These are phyloP conservation scores for Apamea anceps DNA, from an alignment of 2,888 invertebrate genomes.

Conservation along the genomic window DNA sequence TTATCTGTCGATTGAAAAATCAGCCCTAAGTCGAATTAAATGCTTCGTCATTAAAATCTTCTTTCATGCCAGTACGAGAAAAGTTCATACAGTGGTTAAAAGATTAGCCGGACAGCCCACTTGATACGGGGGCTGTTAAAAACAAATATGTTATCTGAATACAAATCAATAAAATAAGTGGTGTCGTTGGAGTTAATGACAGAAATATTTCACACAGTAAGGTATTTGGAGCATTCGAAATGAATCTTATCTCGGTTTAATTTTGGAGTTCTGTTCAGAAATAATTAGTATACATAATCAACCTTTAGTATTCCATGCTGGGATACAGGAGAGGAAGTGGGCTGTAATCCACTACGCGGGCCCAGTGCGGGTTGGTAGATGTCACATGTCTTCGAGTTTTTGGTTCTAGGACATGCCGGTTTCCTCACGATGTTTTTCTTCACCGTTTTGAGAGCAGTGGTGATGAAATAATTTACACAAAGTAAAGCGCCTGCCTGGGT, in stretches of 20 bases:
- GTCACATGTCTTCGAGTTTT: too few relatives aligned
- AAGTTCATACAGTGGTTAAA: background rate
- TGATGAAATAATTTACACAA: too few relatives aligned
- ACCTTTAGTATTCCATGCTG: too few relatives aligned
- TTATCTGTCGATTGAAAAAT: too few relatives aligned
- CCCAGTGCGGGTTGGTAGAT: too few relatives aligned
- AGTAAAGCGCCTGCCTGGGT: too few relatives aligned
- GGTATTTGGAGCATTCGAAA: slow-evolving; percentile 76
- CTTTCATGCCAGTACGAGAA: background rate
- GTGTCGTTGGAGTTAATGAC: slow-evolving; percentile 80
- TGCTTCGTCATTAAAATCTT: background rate
- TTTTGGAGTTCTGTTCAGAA: slow-evolving; percentile 18
- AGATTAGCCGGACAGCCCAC: too few relatives aligned
- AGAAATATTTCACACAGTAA: slow-evolving; percentile 81
- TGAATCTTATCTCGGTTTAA: slow-evolving; percentile 63
- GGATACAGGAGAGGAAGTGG: too few relatives aligned
- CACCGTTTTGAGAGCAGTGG: too few relatives aligned
- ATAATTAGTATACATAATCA: background rate
- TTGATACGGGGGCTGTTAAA: background rate
- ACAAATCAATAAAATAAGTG: slow-evolving; percentile 44
- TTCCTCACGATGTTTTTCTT: too few relatives aligned
- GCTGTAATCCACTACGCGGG: too few relatives aligned
- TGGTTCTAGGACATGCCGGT: too few relatives aligned
- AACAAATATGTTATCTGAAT: slow-evolving; percentile 12
- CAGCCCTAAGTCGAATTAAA: background rate